Evolutionary conservation across 64 coral and sea anemone species (phyloP).

Genomic region (Orbicella faveolata): DNA sequence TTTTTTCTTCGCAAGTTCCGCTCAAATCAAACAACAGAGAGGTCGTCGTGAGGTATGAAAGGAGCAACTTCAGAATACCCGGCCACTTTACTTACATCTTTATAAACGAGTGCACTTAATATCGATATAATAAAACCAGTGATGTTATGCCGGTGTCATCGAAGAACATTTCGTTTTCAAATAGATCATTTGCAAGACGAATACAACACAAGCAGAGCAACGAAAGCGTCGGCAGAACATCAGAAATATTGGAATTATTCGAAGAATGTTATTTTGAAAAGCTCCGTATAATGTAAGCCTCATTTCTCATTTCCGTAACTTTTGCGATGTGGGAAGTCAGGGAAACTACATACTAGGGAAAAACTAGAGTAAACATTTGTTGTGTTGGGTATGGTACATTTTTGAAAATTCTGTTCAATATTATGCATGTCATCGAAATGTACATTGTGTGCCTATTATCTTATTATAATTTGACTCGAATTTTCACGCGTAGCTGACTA

Average conservation of each 20-base stretch:
- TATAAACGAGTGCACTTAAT: neutral
- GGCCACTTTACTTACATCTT: neutral
- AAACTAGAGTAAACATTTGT: neutral
- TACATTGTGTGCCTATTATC: neutral
- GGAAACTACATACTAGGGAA: neutral
- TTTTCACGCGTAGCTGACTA: neutral
- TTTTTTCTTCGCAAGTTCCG: neutral
- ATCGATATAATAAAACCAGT: neutral
- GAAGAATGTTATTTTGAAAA: neutral
- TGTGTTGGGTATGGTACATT: neutral
- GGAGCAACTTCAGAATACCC: too few species aligned
- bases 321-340: too few species aligned
- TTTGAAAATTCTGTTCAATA: neutral
- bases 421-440: neutral
- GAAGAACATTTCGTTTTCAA: neutral
- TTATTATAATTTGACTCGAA: neutral
- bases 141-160: neutral
- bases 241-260: slow-evolving; percentile 1
- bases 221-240: too few species aligned
- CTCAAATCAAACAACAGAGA: neutral
- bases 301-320: too few species aligned
- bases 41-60: too few species aligned
- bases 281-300: too few species aligned
- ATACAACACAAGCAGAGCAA: neutral
- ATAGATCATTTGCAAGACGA: neutral